Conservation (phyloP, 2,888 invertebrate genomes). For the Kryphioiulus occultus region DNA sequence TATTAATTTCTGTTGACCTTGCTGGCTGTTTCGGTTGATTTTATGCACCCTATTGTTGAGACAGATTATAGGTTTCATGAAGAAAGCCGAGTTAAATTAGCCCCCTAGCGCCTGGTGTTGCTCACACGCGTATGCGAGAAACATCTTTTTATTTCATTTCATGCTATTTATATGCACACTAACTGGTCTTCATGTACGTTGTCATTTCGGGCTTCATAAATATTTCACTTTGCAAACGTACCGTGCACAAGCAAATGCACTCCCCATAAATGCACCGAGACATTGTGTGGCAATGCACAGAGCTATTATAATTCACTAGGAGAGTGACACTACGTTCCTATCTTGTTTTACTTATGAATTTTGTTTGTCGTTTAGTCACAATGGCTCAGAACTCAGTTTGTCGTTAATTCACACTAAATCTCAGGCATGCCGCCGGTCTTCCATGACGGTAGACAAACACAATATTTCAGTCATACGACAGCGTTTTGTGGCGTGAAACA, state of each 20-base stretch:
- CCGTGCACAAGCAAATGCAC: background rate
- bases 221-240: background rate
- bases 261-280: background rate
- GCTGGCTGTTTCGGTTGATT: background rate
- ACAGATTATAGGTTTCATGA: conserved; percentile 5
- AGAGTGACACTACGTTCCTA: background rate
- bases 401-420: background rate
- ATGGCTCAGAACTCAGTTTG: background rate
- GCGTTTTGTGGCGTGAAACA: background rate
- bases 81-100: background rate
- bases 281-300: background rate
- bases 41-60: background rate
- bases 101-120: background rate
- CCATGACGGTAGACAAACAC: background rate
- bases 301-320: background rate
- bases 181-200: conserved; percentile 5
- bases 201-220: background rate
- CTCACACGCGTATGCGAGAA: background rate
- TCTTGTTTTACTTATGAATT: background rate
- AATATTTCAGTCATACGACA: background rate
- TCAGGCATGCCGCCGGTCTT: background rate
- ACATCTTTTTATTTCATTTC: background rate
- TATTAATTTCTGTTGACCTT: background rate
- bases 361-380: background rate
- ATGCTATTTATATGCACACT: background rate